These are phyloP conservation scores for Mystacornis crossleyi DNA, from an alignment of 2,113 vertebrate genomes.

Conservation along the genomic window DNA sequence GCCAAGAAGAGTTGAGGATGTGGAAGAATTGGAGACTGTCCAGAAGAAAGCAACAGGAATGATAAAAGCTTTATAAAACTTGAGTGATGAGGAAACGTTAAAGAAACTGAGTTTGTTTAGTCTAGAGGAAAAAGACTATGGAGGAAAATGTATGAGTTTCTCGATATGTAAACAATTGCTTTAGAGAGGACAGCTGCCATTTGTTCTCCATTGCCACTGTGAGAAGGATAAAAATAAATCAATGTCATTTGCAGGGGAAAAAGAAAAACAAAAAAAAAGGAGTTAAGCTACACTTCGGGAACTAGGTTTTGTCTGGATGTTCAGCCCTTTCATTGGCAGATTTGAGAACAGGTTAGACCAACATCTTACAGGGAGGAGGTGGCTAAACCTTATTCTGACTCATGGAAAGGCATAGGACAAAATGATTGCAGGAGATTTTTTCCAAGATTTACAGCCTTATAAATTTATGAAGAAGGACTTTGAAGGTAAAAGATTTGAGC, in stretches of 20 bases:
- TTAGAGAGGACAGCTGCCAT: background rate
- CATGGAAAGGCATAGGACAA: background rate
- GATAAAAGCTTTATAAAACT: constrained; percentile 49
- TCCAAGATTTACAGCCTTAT: background rate
- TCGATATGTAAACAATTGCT: constrained; percentile 21
- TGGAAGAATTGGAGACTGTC: constrained; percentile 28
- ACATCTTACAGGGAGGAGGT: background rate
- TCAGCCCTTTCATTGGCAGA: background rate
- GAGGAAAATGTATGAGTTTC: background rate
- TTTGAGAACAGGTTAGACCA: background rate
- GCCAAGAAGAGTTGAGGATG: background rate
- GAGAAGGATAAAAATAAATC: constrained; percentile 16
- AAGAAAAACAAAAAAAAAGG: background rate
- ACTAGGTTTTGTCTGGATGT: background rate
- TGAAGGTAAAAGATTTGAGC: background rate
- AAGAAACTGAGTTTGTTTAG: constrained; percentile 66
- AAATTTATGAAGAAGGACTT: background rate
- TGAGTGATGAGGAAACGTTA: constrained; percentile 53
- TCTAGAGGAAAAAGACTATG: constrained; percentile 40
- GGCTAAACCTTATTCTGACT: background rate
- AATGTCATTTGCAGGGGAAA: background rate
- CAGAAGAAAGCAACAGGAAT: constrained; percentile 25
- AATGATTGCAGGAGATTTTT: background rate
- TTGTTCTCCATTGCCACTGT: background rate
- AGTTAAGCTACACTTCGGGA: background rate